Evolutionary conservation across 2,797 vertebrate genomes (phyloP).

Genomic region (Gallinago nigripennis): DNA sequence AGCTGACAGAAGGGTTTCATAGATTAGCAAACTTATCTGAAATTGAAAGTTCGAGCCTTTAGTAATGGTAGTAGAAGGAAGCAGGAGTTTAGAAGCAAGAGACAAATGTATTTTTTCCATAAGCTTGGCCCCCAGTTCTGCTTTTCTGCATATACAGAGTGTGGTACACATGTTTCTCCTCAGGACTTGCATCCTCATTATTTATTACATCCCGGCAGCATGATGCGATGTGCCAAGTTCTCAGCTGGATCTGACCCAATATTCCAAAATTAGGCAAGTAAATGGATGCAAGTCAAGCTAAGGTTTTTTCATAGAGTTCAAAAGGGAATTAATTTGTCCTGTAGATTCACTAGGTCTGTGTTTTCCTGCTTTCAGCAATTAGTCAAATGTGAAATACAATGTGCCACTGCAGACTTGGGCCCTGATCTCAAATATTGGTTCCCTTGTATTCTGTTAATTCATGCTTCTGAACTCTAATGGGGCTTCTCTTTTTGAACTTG

Average conservation of each 20-base stretch:
- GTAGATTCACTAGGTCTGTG: neutral
- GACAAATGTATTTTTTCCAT: neutral
- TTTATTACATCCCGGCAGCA: neutral
- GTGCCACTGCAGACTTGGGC: neutral
- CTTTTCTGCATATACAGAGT: neutral
- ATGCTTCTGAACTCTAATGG: neutral
- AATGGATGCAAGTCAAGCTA: constrained; percentile 18
- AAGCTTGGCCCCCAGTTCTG: neutral
- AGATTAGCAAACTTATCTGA: neutral
- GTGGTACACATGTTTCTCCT: neutral
- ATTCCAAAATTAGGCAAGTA: constrained; percentile 19
- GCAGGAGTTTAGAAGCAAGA: neutral
- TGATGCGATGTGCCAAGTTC: neutral
- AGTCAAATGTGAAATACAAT: neutral
- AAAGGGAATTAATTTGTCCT: neutral
- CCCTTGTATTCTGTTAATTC: neutral
- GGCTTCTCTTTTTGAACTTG: neutral
- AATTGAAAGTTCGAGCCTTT: neutral
- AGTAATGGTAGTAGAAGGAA: neutral
- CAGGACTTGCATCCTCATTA: neutral
- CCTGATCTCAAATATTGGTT: neutral
- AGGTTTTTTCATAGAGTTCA: neutral
- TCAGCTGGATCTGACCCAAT: neutral
- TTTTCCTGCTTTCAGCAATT: neutral
- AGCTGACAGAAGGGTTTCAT: neutral